Percentiles rank a stretch among this genome's conserved stretches.
phyloP scores from a whole-genome alignment of 2,888 invertebrate genomes.

The Nephrotoma guestfalica region DNA sequence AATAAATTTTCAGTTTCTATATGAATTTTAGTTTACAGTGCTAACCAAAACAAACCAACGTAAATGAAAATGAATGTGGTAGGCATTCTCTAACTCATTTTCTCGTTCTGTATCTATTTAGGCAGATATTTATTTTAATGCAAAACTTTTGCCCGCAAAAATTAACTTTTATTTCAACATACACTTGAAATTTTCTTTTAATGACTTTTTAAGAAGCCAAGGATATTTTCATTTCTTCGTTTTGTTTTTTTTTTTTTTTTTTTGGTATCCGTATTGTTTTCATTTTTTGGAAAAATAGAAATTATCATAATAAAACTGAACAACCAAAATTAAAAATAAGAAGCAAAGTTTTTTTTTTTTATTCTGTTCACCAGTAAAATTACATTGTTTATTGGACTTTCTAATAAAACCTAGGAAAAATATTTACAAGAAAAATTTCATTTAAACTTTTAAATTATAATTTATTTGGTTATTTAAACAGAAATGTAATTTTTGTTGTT shows the following conservation, averaged over 20 bases:
- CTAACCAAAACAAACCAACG: not conserved
- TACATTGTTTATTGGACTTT: not conserved
- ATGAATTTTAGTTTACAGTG: not conserved
- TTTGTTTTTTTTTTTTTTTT: not conserved
- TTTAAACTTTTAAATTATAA: not conserved
- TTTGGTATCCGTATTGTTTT: too few species aligned
- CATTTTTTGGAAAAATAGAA: not conserved
- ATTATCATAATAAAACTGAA: not conserved
- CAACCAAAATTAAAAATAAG: not conserved
- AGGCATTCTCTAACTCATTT: too few species aligned
- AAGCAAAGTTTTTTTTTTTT: not conserved
- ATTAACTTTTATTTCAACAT: not conserved
- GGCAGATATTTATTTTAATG: not conserved
- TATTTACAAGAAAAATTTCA: not conserved
- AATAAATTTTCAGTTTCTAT: not conserved
- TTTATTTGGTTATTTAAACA: not conserved
- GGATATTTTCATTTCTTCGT: not conserved
- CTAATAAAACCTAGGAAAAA: not conserved
- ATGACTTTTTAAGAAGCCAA: not conserved
- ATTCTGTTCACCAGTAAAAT: not conserved
- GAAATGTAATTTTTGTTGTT: not conserved
- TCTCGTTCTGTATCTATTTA: too few species aligned
- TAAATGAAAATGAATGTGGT: not conserved
- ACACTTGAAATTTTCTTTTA: not conserved
- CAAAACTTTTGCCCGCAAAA: not conserved